Evolutionary conservation across 2,888 invertebrate species (phyloP).

Genomic region (Anticlea derivata): DNA sequence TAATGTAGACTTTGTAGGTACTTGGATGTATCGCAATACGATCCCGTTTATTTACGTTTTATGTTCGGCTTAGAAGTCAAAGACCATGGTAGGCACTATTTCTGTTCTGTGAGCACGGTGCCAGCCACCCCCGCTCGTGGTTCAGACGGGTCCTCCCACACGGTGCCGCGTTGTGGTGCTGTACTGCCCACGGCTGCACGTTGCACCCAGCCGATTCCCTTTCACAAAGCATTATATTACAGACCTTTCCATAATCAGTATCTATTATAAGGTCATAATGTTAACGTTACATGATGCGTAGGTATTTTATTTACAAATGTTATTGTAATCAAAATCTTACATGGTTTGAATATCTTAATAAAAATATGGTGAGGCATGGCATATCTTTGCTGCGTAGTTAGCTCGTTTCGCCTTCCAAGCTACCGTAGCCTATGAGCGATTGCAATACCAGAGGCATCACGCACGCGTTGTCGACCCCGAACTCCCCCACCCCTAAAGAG

Average conservation of each 20-base stretch:
- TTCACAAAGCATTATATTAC: slow-evolving; percentile 29
- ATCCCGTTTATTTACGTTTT: slow-evolving; percentile 25
- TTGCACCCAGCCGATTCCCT: slow-evolving; percentile 38
- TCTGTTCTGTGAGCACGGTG: slow-evolving; percentile 7
- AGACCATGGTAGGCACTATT: not conserved
- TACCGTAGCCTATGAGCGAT: too few relatives aligned
- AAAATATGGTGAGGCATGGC: not conserved
- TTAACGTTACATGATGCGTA: slow-evolving; percentile 12
- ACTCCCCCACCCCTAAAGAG: too few relatives aligned
- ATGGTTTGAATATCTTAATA: slow-evolving; percentile 16
- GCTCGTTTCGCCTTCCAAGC: not conserved
- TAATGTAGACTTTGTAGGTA: too few relatives aligned
- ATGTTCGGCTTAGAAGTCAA: slow-evolving; percentile 39
- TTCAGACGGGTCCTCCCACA: slow-evolving; percentile 57
- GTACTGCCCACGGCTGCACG: slow-evolving; percentile 32
- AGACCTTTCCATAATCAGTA: slow-evolving; percentile 23
- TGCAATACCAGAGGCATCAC: too few relatives aligned
- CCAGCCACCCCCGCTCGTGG: slow-evolving; percentile 32
- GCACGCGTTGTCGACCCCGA: too few relatives aligned
- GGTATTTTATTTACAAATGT: slow-evolving; percentile 6
- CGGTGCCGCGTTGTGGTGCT: slow-evolving; percentile 29
- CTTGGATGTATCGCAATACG: not conserved
- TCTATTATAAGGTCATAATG: slow-evolving; percentile 19
- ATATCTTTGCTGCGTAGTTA: slow-evolving; percentile 2
- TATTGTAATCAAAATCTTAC: slow-evolving; percentile 17